Percentiles rank a stretch among this genome's conserved stretches.
These are phyloP conservation scores for Tetropium fuscum DNA, from an alignment of 2,888 invertebrate species.

Conservation along the genomic window DNA sequence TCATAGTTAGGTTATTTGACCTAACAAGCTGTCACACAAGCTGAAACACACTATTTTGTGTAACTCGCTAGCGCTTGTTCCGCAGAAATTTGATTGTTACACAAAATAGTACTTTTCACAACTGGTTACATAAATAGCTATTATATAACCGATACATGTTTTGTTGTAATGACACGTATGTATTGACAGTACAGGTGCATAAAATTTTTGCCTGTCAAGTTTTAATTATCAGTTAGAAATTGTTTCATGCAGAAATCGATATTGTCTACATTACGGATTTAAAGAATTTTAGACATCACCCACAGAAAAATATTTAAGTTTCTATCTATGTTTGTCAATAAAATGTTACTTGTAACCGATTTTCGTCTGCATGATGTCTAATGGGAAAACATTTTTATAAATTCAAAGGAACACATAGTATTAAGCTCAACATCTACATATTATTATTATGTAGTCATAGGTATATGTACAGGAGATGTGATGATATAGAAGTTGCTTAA, in stretches of 20 bases:
- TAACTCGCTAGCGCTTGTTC: too few relatives aligned
- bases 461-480: constrained; percentile 29
- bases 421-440: constrained; percentile 44
- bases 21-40: too few relatives aligned
- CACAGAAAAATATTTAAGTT: constrained; percentile 29
- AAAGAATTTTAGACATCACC: constrained; percentile 30
- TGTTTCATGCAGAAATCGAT: constrained; percentile 39
- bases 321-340: not conserved
- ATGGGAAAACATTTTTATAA: constrained; percentile 8
- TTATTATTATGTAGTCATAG: constrained; percentile 33
- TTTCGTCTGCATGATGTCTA: not conserved
- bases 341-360: not conserved
- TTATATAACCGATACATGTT: too few relatives aligned
- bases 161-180: too few relatives aligned
- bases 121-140: too few relatives aligned
- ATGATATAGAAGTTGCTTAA: constrained; percentile 34
- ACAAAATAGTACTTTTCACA: too few relatives aligned
- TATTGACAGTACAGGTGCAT: not conserved
- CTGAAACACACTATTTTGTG: too few relatives aligned
- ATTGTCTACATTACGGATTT: constrained; percentile 38
- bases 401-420: constrained; percentile 21
- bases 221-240: constrained; percentile 20
- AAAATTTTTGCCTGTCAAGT: constrained; percentile 1
- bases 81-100: too few relatives aligned
- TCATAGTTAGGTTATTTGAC: too few relatives aligned